Base-by-base conservation (phyloP, 2,797 vertebrate species). In the Danio jaintianensis region DNA sequence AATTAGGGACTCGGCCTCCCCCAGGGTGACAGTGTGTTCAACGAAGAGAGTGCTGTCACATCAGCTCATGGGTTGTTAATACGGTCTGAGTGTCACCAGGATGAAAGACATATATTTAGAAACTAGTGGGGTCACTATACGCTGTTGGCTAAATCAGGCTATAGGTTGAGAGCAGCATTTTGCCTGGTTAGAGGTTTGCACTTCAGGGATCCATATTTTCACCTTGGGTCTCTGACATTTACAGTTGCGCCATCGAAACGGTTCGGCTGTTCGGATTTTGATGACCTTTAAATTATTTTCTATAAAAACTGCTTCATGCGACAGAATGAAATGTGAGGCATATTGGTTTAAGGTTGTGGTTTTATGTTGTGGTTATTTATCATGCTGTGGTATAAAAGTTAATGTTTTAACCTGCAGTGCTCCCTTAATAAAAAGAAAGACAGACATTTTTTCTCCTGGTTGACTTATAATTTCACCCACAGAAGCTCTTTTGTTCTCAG, bases 101-200 rank as follows among this genome's bases (percentile, higher is more conserved):
- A 79, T 83, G 72, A 87, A 83, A 82, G 78, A 81, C 79, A 78
- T 83, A 83, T 87, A 84, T 85, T 84, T 83, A 77, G 80, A 85
- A 81, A 80, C 52, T 42, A 47, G 43, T 69, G 47, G 58, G 84
- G 86, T 83, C 81, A 74, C 72, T 71, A 40, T 52, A 18, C 4
- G 68, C 75, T 84, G 78, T 63, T 63, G 43, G 81, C 78, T 67
- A 74, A 67, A 56, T 16, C 62, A 10, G 55, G 48, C 70, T 70
- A 55, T 78, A 70, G 38, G 58, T 64, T 77, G 52, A 58, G 59
- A 64, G 40, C 50, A 22, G 48, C 38, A 42, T 75, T 82, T 78
- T 79, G 58, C 52, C 58, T 83, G 67, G 68, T 82, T 71, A 75
- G 72, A 78, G 61, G 74, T 69, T 63, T 59, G 11, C 61, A 79